Evolutionary conservation across 1,140 invertebrate genomes (phyloP), one percentile per base, ranked within the genome.

Genomic region (Wiebesia pumilae): DNA sequence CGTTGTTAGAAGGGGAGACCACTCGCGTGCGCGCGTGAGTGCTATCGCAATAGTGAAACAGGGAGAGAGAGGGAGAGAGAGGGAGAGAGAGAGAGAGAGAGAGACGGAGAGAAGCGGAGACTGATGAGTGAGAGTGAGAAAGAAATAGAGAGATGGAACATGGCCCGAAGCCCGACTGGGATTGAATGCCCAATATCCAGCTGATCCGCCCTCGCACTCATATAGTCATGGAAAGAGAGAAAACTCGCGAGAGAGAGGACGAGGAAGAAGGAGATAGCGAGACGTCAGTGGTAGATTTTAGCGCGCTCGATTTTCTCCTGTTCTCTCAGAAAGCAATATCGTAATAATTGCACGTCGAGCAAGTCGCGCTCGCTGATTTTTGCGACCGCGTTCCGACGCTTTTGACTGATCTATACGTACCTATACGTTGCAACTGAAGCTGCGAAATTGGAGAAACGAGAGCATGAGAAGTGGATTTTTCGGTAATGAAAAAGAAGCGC

Each of bases 161-260:
- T 38, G 40, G 10, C 77, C 43, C 16, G 0, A 14, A 54, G 77
- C 77, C 12, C 77, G 73, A 89, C 90, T 90, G 91, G 91, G 91
- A 93, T 92, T 91, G 92, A 92, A 92, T 93, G 92, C 90, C 90
- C 93, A 93, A 94, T 94, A 94, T 93, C 92, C 91, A 87, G n/a
- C 88, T 87, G 92, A 90, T 90, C 91, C 92, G 90, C 91, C 91
- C 91, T 91, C 90, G 88, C 87, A 80, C 69, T 71, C 69, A 9
- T 65, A 40, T 47, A 69, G 80, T 65, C 62, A 47, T 43, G 40
- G 19, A 19, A n/a, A 58, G 24, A 58, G 65, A 19, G 19, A 33
- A 33, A 43, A 14, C 47, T 0, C 2, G 27, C 1, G 73, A 47
- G 73, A 12, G 43, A 40, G 73, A 40, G 38, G 3, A 1, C 1